Evolutionary conservation across 2,888 invertebrate genomes (phyloP).

Genomic region (Cryptus viduatorius): DNA sequence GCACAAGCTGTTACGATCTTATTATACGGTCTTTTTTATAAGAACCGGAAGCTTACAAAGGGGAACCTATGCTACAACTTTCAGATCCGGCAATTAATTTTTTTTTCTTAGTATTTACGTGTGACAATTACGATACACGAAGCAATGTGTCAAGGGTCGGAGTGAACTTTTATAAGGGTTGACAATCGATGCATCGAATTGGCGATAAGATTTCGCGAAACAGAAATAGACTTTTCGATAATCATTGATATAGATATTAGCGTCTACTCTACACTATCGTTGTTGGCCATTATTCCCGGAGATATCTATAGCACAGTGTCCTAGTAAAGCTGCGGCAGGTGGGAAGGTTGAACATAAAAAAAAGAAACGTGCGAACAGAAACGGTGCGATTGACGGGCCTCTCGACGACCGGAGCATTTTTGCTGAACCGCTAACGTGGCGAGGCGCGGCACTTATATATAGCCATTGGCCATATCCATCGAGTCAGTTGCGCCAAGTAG

Average conservation of each 20-base stretch:
- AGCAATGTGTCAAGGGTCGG: too few species aligned
- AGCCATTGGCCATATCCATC: constrained; percentile 1
- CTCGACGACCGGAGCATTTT: constrained; percentile 39
- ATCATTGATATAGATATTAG: neutral
- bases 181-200: neutral
- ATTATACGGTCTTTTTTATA: too few species aligned
- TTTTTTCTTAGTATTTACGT: too few species aligned
- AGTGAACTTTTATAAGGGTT: too few species aligned
- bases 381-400: constrained; percentile 59
- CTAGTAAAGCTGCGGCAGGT: constrained; percentile 35
- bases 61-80: too few species aligned
- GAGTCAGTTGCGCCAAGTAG: constrained; percentile 35
- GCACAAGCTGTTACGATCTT: too few species aligned
- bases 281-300: neutral
- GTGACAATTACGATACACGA: too few species aligned
- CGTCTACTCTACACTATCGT: neutral
- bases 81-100: too few species aligned
- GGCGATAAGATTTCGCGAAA: neutral
- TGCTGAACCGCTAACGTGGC: constrained; percentile 46
- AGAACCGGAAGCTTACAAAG: too few species aligned
- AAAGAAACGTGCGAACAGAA: constrained; percentile 39
- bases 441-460: constrained; percentile 37
- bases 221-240: neutral
- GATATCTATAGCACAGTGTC: constrained; percentile 19
- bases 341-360: constrained; percentile 41